Base-by-base conservation (phyloP, 2,797 vertebrate genomes). In the Synanceia verrucosa region DNA sequence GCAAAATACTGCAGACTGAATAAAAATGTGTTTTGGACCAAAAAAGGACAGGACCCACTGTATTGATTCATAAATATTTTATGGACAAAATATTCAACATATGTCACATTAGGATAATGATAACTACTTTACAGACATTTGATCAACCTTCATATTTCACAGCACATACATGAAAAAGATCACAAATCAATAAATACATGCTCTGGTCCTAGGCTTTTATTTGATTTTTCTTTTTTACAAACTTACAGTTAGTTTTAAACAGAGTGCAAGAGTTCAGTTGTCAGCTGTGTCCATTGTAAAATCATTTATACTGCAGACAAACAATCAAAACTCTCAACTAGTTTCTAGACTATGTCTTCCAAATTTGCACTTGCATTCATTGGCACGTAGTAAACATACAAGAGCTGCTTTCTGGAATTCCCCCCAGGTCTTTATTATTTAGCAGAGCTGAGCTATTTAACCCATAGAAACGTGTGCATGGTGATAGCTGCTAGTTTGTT, bases 361-460 rank as follows among this genome's bases (percentile, higher is more conserved):
- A 16, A 39, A 31, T 16, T 12, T 9, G 43, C 90, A 83, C 79
- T 89, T 53, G 88, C 73, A 85, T 88, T 88, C 86, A 90, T 95
- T 95, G 95, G 95, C 96, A 97, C 94, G 61, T 89, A 82, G 87
- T 89, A 86, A 88, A 89, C 81, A 86, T 44, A 88, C 56, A 63
- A 31, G 55, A 80, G 55, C n/a, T n/a, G n/a, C n/a, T n/a, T n/a
- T n/a, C n/a, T n/a, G n/a, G n/a, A n/a, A n/a, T n/a, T n/a, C n/a
- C n/a, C n/a, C n/a, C n/a, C n/a, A n/a, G n/a, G n/a, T n/a, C n/a
- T n/a, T n/a, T n/a, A n/a, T n/a, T n/a, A n/a, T n/a, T n/a, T n/a
- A n/a, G n/a, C n/a, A n/a, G n/a, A n/a, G n/a, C n/a, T n/a, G n/a
- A n/a, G n/a, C n/a, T n/a, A n/a, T n/a, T n/a, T n/a, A n/a, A n/a